Evolutionary conservation across 1,140 invertebrate species (phyloP).

Genomic region (Onthophagus taurus): DNA sequence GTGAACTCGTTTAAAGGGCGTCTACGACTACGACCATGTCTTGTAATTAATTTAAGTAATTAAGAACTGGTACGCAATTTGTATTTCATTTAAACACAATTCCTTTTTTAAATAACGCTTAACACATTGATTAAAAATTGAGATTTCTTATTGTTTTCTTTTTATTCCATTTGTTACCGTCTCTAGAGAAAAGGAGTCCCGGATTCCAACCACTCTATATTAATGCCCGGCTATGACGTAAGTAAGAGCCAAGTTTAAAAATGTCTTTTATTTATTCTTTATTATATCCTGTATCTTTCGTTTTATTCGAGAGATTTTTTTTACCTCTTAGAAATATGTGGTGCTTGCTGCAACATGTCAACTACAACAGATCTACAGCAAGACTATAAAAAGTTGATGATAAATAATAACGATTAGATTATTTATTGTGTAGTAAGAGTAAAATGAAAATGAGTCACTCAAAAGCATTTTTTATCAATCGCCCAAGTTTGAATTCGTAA

Average conservation of each 20-base stretch:
- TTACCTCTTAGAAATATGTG: slow-evolving; percentile 36
- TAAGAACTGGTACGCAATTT: no score
- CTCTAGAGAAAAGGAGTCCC: slow-evolving; percentile 38
- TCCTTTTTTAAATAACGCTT: no score
- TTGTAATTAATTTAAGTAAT: no score
- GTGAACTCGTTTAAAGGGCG: no score
- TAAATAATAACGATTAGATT: neutral
- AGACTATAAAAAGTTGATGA: neutral
- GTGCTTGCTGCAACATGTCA: slow-evolving; percentile 26
- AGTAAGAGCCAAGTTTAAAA: slow-evolving; percentile 4
- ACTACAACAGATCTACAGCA: no score
- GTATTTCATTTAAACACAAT: no score
- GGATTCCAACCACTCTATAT: slow-evolving; percentile 36
- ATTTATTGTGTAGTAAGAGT: neutral
- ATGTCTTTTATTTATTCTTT: neutral
- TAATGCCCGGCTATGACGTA: slow-evolving; percentile 29
- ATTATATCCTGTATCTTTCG: neutral
- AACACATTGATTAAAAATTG: no score
- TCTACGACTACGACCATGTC: no score
- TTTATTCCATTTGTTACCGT: slow-evolving; percentile 6
- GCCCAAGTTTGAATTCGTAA: no score
- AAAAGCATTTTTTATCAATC: no score
- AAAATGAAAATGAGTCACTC: neutral
- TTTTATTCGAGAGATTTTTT: neutral
- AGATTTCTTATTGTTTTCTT: neutral